Base-by-base conservation (phyloP, 1,140 invertebrate species). In the Bombus haemorrhoidalis region DNA sequence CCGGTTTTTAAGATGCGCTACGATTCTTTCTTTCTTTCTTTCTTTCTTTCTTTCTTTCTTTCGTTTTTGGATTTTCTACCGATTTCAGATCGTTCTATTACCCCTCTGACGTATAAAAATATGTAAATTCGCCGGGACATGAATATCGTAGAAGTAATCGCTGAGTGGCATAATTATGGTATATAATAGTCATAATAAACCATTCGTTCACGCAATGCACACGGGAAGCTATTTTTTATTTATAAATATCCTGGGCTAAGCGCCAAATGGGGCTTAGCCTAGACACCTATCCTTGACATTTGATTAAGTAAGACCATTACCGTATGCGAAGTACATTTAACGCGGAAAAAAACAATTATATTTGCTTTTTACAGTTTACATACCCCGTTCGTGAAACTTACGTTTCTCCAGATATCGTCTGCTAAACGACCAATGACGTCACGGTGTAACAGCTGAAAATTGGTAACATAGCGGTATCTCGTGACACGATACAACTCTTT, bases 211-310 rank as follows among this genome's bases (percentile, higher is more conserved):
- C 9, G 39, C 57, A 25, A 59, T 9, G 59, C 39, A 74, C 53
- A 43, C 53, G 62, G 53, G 15, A 82, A 69, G 22, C 57, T 83
- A 76, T 84, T 86, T 88, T 91, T 91, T 89, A 87, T 93, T 93
- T 94, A 93, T 92, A 93, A 91, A 93, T 93, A 91, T 89, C 74
- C 71, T 68, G 83, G 91, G 92, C 86, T 41, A 15, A 34, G 37
- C 73, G 93, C 93, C 93, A 94, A 92, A 89, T 85, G 83, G 83
- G 79, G 69, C 85, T 88, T 85, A 83, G 85, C 90, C 89, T 91
- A 92, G 87, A 92, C 87, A 87, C 89, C 90, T 92, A 90, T 85
- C 92, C 92, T 94, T 94, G 93, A 93, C 92, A 94, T 93, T 93
- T 92, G 84, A 87, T 90, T 74, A 81, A 85, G 75, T 81, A 43